Base-by-base conservation (phyloP, 2,113 vertebrate species). In the Narcine bancroftii region DNA sequence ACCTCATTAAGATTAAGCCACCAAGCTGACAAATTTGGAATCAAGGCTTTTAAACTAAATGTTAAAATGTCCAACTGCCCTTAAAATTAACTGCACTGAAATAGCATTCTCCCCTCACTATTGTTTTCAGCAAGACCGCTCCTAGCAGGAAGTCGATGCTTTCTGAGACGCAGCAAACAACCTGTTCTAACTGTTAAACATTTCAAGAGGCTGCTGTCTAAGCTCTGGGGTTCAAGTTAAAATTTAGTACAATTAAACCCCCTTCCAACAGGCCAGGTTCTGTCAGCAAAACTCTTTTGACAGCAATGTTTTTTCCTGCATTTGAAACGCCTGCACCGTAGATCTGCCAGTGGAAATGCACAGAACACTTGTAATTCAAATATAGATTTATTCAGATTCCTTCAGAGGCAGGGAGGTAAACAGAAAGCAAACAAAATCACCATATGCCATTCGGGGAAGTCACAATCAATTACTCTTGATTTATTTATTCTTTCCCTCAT, bases 361-460 rank as follows among this genome's bases (percentile, higher is more conserved):
- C n/a, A 10, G 85, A 26, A 87, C 81, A 87, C 50, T 26, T 87
- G 81, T 66, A 42, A 69, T 66, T 24, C 65, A 29, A 45, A 65
- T 29, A 33, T 69, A 66, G 45, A 91, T 91, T 91, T 42, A 91
- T 53, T 7, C 63, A 69, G 65, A 91, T 91, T 91, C 63, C 65
- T 47, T 13, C 39, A 33, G 63, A 13, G 24, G 66, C 21, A 24
- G 53, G 60, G 85, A 6, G n/a, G 39, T 63, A 91, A 91, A 45
- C 42, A 36, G 21, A 7, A 69, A 91, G 39, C 19, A 17, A 69
- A 47, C 63, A 63, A 69, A 45, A 53, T n/a, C 87, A 89, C 9
- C 26, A 15, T 33, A 26, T 47, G 39, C 47, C 79, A 83, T 45
- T 33, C 13, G 11, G 26, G 65, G 89, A 91, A 26, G 9, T 91